Evolutionary conservation across 2,797 vertebrate genomes (phyloP), one percentile per base, ranked within the genome.

Genomic region (Silurus aristotelis): DNA sequence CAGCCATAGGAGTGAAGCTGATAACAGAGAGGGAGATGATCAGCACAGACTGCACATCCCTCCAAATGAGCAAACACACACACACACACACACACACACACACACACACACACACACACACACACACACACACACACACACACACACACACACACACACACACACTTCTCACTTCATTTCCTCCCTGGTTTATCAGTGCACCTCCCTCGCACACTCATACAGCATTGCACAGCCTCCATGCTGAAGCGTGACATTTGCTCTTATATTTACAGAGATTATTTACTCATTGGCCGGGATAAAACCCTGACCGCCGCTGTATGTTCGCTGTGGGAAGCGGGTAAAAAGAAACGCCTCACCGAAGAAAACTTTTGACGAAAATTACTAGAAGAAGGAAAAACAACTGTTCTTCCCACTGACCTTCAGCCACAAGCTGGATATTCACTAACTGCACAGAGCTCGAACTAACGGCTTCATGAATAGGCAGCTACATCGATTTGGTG

Each of bases 11-110:
- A 93, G 92, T 89, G 88, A 92, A 89, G 91, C 91, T 94, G 92
- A 95, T 95, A 94, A 93, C 91, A 93, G 86, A 88, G 87, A 89
- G 89, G 88, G 83, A 84, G 87, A 87, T 92, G 88, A 93, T 88
- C 89, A 90, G 87, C 90, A 77, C 66, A 83, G 91, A 90, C 89
- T 17, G 64, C 58, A 86, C 73, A 15, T 46, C 85, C 67, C 64
- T 70, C 64, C 72, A 82, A 78, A 78, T 68, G 31, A 83, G 80
- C 64, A 38, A 73, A n/a, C 60, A 75, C 10, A 68, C 80, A 82
- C 63, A 80, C 27, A 82, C 63, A 80, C 27, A n/a, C 60, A 75
- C 10, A 68, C 80, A 82, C 63, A 80, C 27, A n/a, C 60, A 75
- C 10, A 68, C 80, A 82, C 63, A 80, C 27, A n/a, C 60, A 75